phyloP scores from a whole-genome alignment of 2,888 invertebrate genomes.

The Stenotaenia linearis region DNA sequence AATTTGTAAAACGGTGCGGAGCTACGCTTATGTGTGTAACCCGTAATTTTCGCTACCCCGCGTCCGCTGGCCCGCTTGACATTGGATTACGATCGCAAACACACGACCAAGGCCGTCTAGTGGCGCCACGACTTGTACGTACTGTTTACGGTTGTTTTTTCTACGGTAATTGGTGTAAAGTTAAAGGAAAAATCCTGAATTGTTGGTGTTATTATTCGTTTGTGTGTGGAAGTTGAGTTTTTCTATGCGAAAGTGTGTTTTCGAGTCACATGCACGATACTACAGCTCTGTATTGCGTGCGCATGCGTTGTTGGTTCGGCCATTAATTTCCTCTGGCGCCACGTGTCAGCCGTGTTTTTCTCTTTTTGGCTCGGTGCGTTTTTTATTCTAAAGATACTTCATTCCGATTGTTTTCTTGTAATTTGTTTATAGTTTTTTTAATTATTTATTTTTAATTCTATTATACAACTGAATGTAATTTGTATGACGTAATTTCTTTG shows the following conservation, averaged over 20 bases:
- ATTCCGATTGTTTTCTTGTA: too few species aligned
- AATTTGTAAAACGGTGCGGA: too few species aligned
- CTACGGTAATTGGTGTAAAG: too few species aligned
- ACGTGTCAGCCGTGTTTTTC: background rate
- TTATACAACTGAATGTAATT: too few species aligned
- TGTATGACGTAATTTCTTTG: too few species aligned
- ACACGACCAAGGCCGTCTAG: background rate
- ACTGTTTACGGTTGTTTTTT: background rate
- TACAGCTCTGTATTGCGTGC: too few species aligned
- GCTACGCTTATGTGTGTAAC: too few species aligned
- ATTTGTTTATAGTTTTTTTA: background rate
- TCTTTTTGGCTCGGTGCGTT: background rate
- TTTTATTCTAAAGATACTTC: background rate
- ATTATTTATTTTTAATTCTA: background rate
- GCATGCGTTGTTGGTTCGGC: background rate
- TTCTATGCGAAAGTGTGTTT: too few species aligned
- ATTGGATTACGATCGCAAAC: background rate
- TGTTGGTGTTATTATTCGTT: too few species aligned
- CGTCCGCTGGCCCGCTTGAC: background rate
- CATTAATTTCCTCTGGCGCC: background rate
- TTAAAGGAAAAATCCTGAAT: too few species aligned
- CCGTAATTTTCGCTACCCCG: background rate
- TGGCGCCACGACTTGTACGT: background rate
- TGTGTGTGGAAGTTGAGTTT: too few species aligned
- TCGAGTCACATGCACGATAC: too few species aligned